Evolutionary conservation across 1,140 invertebrate genomes (phyloP).

Genomic region (Gonatopus flavifemur): DNA sequence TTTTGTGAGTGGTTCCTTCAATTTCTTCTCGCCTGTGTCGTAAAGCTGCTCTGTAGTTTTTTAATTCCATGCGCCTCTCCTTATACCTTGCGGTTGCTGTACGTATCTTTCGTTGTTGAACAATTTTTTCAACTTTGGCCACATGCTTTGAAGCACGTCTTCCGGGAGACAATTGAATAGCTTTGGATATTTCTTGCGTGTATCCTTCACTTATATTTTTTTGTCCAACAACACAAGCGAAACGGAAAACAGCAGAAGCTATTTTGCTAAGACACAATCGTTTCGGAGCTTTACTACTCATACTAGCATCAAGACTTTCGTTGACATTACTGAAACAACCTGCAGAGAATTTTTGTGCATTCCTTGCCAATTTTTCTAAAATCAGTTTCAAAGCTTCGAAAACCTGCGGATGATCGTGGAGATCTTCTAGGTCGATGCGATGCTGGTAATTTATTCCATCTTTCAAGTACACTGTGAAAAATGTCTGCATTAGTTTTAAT

Average conservation of each 20-base stretch:
- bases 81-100: not conserved
- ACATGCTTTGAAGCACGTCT: not conserved
- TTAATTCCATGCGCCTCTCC: not conserved
- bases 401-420: not conserved
- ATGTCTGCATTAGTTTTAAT: no score
- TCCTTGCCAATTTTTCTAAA: not conserved
- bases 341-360: slow-evolving; percentile 7
- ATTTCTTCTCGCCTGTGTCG: slow-evolving; percentile 5
- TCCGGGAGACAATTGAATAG: not conserved
- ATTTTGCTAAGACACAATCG: not conserved
- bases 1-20: slow-evolving; percentile 6
- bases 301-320: slow-evolving; percentile 5
- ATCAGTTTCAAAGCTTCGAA: slow-evolving; percentile 1
- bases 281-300: slow-evolving; percentile 11
- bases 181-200: not conserved
- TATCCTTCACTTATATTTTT: slow-evolving; percentile 9
- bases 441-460: no score
- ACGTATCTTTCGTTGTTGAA: not conserved
- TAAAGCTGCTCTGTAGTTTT: not conserved
- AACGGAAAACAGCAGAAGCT: slow-evolving; percentile 3
- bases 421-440: no score
- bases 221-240: slow-evolving; percentile 1
- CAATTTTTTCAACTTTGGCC: not conserved
- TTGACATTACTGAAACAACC: not conserved
- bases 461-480: no score